These are phyloP conservation scores for Monarcha castaneiventris DNA, from an alignment of 2,113 vertebrate species.

Conservation along the genomic window DNA sequence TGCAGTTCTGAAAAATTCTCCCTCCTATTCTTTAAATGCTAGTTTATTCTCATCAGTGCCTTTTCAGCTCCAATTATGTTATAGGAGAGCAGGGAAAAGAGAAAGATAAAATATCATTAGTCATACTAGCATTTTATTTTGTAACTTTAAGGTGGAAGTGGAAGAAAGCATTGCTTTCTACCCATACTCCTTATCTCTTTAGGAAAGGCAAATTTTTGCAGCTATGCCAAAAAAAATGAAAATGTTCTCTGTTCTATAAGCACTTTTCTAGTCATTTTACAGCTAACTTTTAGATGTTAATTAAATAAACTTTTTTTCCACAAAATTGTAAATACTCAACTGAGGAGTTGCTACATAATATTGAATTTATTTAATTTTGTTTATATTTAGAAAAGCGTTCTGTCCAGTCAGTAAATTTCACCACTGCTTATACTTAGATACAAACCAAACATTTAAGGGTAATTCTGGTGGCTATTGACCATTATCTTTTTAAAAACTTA, in stretches of 20 bases:
- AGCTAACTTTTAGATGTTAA: fast-evolving
- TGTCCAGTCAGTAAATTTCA: neutral
- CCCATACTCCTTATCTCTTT: neutral
- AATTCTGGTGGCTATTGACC: neutral
- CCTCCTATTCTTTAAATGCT: neutral
- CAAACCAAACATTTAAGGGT: neutral
- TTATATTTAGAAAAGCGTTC: neutral
- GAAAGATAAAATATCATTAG: neutral
- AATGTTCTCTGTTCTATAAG: neutral
- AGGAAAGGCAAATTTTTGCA: neutral
- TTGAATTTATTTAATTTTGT: neutral
- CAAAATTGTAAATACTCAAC: neutral
- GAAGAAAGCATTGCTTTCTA: neutral
- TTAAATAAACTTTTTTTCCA: neutral
- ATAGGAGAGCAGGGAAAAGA: neutral
- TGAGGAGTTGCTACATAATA: neutral
- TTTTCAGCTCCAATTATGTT: neutral
- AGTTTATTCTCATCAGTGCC: neutral
- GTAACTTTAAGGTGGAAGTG: neutral
- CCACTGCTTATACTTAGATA: neutral
- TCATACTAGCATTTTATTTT: neutral
- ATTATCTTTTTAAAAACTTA: neutral
- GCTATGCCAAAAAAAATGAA: neutral
- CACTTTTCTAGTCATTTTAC: neutral
- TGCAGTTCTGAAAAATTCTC: neutral